Conservation (phyloP, 1,140 invertebrate species). For the Portunus trituberculatus region DNA sequence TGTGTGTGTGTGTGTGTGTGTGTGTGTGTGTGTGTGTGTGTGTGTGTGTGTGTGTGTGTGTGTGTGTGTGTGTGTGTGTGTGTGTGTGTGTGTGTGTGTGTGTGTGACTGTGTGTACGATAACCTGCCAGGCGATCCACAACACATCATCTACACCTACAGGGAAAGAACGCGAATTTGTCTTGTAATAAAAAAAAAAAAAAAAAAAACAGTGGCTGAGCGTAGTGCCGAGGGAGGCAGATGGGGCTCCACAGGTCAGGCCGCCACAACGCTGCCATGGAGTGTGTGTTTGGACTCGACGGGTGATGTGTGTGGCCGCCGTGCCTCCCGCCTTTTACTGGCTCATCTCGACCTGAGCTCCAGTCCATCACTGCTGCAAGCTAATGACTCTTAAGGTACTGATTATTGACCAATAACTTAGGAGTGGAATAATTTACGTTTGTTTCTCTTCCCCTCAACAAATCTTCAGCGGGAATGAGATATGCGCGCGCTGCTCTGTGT, state of each 20-base stretch:
- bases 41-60: constrained; percentile 16
- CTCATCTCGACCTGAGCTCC: constrained; percentile 15
- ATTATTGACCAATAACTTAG: constrained; percentile 55
- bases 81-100: no score
- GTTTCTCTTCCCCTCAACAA: constrained; percentile 43
- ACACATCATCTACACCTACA: no score
- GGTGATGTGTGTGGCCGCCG: background rate
- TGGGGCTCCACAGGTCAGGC: no score
- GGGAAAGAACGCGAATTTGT: no score
- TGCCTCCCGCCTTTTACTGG: background rate
- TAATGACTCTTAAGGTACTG: constrained; percentile 52
- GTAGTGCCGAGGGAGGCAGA: no score
- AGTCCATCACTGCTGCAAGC: constrained; percentile 34
- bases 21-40: background rate
- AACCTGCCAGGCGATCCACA: no score
- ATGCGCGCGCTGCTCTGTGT: constrained; percentile 26
- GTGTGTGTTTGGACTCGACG: background rate
- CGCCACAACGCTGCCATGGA: no score
- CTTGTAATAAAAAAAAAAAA: no score
- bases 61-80: background rate
- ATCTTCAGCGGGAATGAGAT: constrained; percentile 33
- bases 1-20: no score
- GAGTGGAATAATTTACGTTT: constrained; percentile 46
- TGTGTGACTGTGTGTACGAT: no score
- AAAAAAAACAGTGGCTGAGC: no score